A percentile compares a stretch with the other conserved stretches of the same genome.
Conservation (phyloP, 2,113 vertebrate genomes). For the Pleuronectes platessa region DNA sequence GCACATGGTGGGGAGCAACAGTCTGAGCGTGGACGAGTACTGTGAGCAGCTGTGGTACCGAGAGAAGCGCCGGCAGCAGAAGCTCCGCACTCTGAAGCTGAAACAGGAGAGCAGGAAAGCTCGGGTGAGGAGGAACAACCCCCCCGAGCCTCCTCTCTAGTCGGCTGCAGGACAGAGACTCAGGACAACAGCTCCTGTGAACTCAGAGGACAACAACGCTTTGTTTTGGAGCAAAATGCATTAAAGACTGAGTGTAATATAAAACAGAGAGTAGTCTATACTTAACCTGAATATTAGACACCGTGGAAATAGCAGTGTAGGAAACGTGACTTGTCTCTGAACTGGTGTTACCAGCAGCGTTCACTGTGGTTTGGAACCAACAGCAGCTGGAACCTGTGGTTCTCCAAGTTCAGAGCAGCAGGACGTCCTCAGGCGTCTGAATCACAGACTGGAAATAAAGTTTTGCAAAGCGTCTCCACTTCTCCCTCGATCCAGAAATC, state of each 20-base stretch:
- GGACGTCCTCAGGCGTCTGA: too few species aligned
- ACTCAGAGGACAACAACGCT: conserved; percentile 8
- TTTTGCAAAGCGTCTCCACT: too few species aligned
- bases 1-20: conserved; percentile 65
- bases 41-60: conserved; percentile 86
- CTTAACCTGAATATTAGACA: background rate
- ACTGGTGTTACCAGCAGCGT: background rate
- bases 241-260: too few species aligned
- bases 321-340: background rate
- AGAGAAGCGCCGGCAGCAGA: conserved; percentile 85
- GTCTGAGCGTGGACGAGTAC: conserved; percentile 81
- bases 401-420: too few species aligned
- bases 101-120: conserved; percentile 84
- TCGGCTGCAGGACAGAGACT: background rate
- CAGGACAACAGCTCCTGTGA: conserved; percentile 30
- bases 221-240: too few species aligned
- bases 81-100: conserved; percentile 82
- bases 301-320: background rate
- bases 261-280: background rate
- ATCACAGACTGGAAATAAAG: too few species aligned
- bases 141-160: conserved; percentile 44
- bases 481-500: too few species aligned
- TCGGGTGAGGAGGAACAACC: conserved; percentile 84
- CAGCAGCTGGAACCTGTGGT: too few species aligned
- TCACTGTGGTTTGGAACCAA: background rate